phyloP scores from a whole-genome alignment of 2,113 vertebrate species.

The Pitta sordida region DNA sequence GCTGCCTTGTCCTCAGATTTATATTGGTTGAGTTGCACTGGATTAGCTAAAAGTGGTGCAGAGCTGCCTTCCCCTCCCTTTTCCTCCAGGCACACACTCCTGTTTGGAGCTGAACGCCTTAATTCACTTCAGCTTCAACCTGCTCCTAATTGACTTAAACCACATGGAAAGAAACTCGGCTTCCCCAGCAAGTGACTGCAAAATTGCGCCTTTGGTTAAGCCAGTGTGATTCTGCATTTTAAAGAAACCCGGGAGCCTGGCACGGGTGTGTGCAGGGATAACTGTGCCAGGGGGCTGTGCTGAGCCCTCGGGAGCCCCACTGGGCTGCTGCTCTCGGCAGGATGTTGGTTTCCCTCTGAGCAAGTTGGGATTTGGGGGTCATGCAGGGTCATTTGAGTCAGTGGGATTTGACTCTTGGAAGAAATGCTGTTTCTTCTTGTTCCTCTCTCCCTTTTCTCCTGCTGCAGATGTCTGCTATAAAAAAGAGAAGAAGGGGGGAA shows the following conservation, averaged over 20 bases:
- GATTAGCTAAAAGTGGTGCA: conserved; percentile 56
- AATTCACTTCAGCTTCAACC: conserved; percentile 58
- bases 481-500: neutral
- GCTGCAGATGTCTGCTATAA: conserved; percentile 57
- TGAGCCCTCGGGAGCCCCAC: neutral
- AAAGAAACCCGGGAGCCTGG: neutral
- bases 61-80: conserved; percentile 41
- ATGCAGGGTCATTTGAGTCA: neutral
- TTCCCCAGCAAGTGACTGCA: conserved; percentile 24
- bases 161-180: conserved; percentile 15
- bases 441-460: neutral
- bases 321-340: neutral
- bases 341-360: neutral
- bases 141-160: conserved; percentile 57
- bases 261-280: neutral
- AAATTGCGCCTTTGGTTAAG: conserved; percentile 11
- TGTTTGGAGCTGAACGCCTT: conserved; percentile 16
- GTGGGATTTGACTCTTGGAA: neutral
- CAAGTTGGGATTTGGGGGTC: neutral
- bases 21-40: conserved; percentile 3
- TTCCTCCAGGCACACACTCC: neutral
- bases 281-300: neutral
- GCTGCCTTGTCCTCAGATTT: conserved; percentile 25
- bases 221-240: neutral
- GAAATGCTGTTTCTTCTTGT: neutral